Evolutionary conservation across 2,888 invertebrate genomes (phyloP), one percentile per base, ranked within the genome.

Genomic region (Drosophila melanocephala): DNA sequence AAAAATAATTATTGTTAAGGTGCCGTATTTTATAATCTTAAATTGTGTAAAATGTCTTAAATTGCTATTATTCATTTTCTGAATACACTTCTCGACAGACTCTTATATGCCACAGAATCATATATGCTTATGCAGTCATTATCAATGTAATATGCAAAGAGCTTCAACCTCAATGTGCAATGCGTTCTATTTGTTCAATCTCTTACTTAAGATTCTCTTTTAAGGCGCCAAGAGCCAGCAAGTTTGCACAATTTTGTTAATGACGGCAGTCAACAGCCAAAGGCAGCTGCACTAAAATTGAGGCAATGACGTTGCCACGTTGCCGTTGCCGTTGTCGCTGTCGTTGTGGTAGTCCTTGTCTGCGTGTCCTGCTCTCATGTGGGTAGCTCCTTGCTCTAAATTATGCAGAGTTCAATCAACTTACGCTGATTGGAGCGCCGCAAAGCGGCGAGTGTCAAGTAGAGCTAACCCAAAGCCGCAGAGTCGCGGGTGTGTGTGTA

Each of bases 321-420:
- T 39, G 69, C 74, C 67, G 39, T 39, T 39, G 69, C 70, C 66
- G 39, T 53, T 77, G 71, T 65, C 60, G 62, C 16, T 16, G 35
- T 5, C 14, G 35, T 72, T 22, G 37, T 56, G 39, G 22, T 9
- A 22, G 33, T 55, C 9, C 16, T 16, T 22, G 22, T 22, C 16
- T 39, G n/a, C n/a, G 39, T 57, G 28, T 28, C 47, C 47, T 47
- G 47, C 26, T 7, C 47, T 47, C 71, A 66, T 65, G 61, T 64
- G 63, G 65, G 51, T 50, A 55, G 60, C 56, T 79, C 53, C 64
- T 61, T 79, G 81, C 72, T 75, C 72, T 83, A 80, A 83, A 83
- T 83, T 76, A 83, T 83, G 83, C 83, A 83, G 80, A 83, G 83
- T 83, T 83, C 83, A 83, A 83, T 83, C 81, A 83, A 83, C 83